These are phyloP conservation scores for Epinephelus malabaricus DNA, from an alignment of 2,797 vertebrate genomes.

Conservation along the genomic window DNA sequence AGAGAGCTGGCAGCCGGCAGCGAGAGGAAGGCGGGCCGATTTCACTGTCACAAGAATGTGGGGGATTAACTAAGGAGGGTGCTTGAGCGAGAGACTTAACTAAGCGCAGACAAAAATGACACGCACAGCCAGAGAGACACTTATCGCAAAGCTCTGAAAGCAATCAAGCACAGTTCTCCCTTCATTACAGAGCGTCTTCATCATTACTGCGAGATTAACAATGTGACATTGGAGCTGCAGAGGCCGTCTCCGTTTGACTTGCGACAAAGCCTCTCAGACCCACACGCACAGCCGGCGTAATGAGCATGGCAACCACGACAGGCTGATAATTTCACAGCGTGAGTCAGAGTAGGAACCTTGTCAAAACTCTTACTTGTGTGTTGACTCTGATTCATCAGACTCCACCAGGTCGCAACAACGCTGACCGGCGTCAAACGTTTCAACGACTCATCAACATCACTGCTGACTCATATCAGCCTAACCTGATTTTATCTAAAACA, in stretches of 20 bases:
- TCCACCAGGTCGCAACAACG: not conserved
- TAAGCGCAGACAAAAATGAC: conserved; percentile 37
- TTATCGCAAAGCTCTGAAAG: conserved; percentile 62
- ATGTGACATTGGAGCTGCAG: conserved; percentile 38
- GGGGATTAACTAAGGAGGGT: conserved; percentile 71
- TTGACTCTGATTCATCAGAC: conserved; percentile 50
- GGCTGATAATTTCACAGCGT: conserved; percentile 37
- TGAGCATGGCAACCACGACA: conserved; percentile 1
- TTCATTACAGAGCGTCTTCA: conserved; percentile 25
- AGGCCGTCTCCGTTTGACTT: conserved; percentile 7
- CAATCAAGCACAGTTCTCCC: conserved; percentile 56
- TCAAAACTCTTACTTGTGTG: conserved; percentile 43
- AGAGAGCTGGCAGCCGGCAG: conserved; percentile 35
- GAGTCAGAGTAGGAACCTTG: conserved; percentile 48
- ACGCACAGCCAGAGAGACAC: conserved; percentile 45
- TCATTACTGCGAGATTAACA: conserved; percentile 42
- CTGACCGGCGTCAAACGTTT: conserved; percentile 27
- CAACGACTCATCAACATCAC: conserved; percentile 16
- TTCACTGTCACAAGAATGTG: conserved; percentile 67
- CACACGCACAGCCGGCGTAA: conserved; percentile 4
- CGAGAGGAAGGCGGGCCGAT: conserved; percentile 44
- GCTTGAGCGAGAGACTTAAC: conserved; percentile 56
- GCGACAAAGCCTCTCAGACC: conserved; percentile 4
- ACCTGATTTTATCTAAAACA: conserved; percentile 14
- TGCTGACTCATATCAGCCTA: conserved; percentile 48